A percentile compares a stretch with the other conserved stretches of the same genome.
Conservation (phyloP, 1,140 invertebrate genomes). For the Bombus confusus region DNA sequence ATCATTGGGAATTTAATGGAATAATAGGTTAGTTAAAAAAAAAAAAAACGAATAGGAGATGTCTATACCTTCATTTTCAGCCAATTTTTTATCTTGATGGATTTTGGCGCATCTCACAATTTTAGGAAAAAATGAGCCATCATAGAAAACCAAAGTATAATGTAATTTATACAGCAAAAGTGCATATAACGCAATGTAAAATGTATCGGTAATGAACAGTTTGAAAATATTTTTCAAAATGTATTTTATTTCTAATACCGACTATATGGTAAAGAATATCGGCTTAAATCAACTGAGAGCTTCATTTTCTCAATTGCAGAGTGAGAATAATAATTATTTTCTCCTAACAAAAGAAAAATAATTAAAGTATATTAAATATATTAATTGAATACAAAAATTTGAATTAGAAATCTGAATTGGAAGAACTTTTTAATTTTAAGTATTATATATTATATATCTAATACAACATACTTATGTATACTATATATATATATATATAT, state of each 20-base stretch:
- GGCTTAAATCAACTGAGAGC: neutral
- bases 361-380: neutral
- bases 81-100: conserved; percentile 23
- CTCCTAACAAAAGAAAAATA: no score
- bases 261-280: neutral
- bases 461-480: no score
- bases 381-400: neutral
- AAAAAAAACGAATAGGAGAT: neutral
- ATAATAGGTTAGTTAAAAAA: neutral
- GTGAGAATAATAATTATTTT: neutral
- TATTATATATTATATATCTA: no score
- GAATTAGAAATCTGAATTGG: no score
- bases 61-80: neutral
- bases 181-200: neutral
- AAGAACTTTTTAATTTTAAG: no score
- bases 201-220: neutral
- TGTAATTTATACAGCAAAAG: conserved; percentile 19
- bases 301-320: neutral
- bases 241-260: neutral
- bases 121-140: neutral
- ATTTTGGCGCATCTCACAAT: neutral
- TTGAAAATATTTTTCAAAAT: neutral
- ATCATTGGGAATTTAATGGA: neutral
- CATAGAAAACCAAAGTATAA: conserved; percentile 13
- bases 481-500: no score